phyloP scores from a whole-genome alignment of 2,113 vertebrate species.

The Scytalopus superciliaris region DNA sequence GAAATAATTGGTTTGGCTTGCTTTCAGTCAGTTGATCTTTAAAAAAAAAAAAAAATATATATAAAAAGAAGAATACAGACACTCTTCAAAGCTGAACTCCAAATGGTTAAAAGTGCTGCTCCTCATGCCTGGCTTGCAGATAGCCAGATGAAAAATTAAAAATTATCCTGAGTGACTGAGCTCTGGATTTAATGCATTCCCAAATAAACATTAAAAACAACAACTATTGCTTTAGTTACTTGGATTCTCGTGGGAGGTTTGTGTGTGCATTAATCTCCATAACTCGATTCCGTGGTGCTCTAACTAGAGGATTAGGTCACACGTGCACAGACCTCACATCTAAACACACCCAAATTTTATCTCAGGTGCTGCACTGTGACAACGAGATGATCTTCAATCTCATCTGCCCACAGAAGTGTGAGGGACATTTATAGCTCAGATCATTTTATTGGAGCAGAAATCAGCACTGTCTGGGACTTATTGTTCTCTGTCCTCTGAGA shows the following conservation, averaged over 20 bases:
- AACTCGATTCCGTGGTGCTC: not conserved
- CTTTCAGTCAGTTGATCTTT: not conserved
- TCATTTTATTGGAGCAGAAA: not conserved
- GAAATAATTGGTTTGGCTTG: not conserved
- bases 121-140: not conserved
- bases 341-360: slow-evolving; percentile 15
- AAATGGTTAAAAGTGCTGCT: not conserved
- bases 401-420: not conserved
- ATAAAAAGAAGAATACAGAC: not conserved
- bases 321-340: not conserved
- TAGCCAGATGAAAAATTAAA: not conserved
- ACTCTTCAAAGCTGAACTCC: not conserved
- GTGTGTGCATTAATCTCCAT: not conserved
- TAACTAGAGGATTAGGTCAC: slow-evolving; percentile 1
- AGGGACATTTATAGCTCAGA: not conserved
- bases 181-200: not conserved
- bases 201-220: not conserved
- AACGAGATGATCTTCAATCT: not conserved
- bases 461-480: not conserved
- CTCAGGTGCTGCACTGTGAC: not conserved
- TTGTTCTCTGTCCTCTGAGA: not conserved
- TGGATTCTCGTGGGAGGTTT: not conserved
- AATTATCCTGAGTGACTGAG: not conserved
- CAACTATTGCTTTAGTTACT: slow-evolving; percentile 23
- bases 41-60: not conserved